These are phyloP conservation scores for Meteorus cinctellus DNA, from an alignment of 2,888 invertebrate species.

Conservation along the genomic window DNA sequence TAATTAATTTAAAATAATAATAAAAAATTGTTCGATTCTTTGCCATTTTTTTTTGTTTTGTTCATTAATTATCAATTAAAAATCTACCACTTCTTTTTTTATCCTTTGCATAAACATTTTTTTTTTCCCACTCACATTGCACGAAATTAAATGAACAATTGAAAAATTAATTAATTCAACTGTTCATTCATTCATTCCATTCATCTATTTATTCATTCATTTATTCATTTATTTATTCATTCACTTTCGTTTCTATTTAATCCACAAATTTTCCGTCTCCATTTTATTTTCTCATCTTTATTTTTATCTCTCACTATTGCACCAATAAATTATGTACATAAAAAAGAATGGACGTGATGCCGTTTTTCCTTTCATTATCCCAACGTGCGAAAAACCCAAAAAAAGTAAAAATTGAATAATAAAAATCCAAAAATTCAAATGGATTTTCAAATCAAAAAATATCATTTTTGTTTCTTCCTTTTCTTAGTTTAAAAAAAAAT, in stretches of 20 bases:
- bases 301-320: constrained; percentile 64
- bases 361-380: constrained; percentile 42
- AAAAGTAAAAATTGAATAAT: too few relatives aligned
- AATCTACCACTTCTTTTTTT: neutral
- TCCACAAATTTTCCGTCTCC: constrained; percentile 8
- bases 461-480: too few relatives aligned
- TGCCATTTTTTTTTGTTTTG: neutral
- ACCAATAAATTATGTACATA: constrained; percentile 65
- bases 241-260: constrained; percentile 14
- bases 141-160: neutral
- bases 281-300: constrained; percentile 63
- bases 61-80: neutral
- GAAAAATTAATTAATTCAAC: neutral
- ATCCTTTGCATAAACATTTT: neutral
- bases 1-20: neutral
- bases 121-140: neutral
- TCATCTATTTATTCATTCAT: constrained; percentile 18
- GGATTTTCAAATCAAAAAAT: neutral
- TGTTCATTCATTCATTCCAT: constrained; percentile 9
- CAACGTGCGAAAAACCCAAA: too few relatives aligned
- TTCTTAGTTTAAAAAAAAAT: too few relatives aligned
- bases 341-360: constrained; percentile 65
- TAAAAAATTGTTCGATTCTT: constrained; percentile 11
- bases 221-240: constrained; percentile 14
- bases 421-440: too few relatives aligned